These are phyloP conservation scores for Drosophila simulans DNA, from an alignment of 1,140 invertebrate genomes.

Conservation along the genomic window DNA sequence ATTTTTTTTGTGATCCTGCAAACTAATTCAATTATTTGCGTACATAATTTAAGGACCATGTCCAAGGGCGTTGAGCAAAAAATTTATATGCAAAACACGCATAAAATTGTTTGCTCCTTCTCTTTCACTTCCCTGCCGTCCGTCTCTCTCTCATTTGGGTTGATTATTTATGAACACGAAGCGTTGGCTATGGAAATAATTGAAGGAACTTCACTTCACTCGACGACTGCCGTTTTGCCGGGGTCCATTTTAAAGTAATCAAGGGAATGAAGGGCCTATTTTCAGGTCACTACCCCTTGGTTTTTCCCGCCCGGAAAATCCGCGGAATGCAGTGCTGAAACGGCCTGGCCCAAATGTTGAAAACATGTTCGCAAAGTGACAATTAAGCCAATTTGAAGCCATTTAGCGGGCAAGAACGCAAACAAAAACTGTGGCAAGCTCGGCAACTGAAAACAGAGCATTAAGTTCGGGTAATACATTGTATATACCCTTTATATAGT, in stretches of 20 bases:
- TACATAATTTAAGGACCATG: slow-evolving; percentile 70
- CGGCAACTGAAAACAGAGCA: slow-evolving; percentile 8
- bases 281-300: slow-evolving; percentile 55
- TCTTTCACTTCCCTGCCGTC: not conserved
- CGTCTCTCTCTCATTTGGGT: not conserved
- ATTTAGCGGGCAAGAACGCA: slow-evolving; percentile 58
- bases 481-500: slow-evolving; percentile 5
- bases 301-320: slow-evolving; percentile 12
- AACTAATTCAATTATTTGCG: slow-evolving; percentile 82
- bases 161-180: slow-evolving; percentile 81
- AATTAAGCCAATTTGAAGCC: slow-evolving; percentile 81
- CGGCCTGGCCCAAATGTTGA: slow-evolving; percentile 41
- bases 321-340: slow-evolving; percentile 44
- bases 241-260: slow-evolving; percentile 77
- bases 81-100: slow-evolving; percentile 83
- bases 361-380: slow-evolving; percentile 78
- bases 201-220: slow-evolving; percentile 55
- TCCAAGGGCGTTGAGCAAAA: slow-evolving; percentile 58
- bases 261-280: slow-evolving; percentile 47
- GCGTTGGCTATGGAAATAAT: slow-evolving; percentile 64
- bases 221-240: slow-evolving; percentile 19
- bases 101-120: slow-evolving; percentile 61
- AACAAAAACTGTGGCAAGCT: slow-evolving; percentile 42
- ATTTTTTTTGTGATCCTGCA: slow-evolving; percentile 11
- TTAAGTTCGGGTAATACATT: not conserved